These are phyloP conservation scores for Chromis chromis DNA, from an alignment of 2,797 vertebrate genomes.

Conservation along the genomic window DNA sequence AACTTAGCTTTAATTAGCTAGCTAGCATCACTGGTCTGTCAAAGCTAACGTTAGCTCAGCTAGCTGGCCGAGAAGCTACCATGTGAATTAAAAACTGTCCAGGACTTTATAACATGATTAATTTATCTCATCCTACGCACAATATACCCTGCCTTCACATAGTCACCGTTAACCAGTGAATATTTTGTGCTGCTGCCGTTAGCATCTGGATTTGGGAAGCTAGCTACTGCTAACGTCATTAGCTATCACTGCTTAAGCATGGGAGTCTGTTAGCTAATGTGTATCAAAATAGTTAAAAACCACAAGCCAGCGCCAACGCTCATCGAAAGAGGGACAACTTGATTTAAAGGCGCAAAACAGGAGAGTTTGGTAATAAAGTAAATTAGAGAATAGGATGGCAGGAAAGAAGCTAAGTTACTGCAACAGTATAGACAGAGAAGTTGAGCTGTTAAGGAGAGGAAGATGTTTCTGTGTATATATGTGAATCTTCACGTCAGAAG, in stretches of 20 bases:
- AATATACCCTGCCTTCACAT: accelerated
- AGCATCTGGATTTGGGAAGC: not conserved
- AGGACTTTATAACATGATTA: not conserved
- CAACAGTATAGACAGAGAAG: not conserved
- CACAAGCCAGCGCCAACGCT: not conserved
- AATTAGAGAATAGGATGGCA: not conserved
- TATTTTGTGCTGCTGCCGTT: not conserved
- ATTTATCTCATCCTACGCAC: accelerated
- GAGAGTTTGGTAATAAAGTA: not conserved
- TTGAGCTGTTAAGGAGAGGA: not conserved
- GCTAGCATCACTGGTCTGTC: slow-evolving; percentile 40
- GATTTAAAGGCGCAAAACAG: not conserved
- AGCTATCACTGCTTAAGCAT: slow-evolving; percentile 11
- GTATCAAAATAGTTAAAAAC: not conserved
- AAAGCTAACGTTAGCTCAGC: slow-evolving; percentile 55
- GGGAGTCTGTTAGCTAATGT: slow-evolving; percentile 1
- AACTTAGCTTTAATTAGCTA: slow-evolving; percentile 36
- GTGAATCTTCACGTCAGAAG: not conserved
- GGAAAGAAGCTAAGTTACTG: not conserved
- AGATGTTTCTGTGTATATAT: not conserved
- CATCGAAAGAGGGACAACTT: not conserved
- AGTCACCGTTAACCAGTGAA: not conserved
- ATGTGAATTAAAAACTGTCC: not conserved
- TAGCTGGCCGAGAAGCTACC: slow-evolving; percentile 7
- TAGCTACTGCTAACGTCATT: slow-evolving; percentile 37